Conservation (phyloP, 2,888 invertebrate genomes). For the Hoplodrina blanda region DNA sequence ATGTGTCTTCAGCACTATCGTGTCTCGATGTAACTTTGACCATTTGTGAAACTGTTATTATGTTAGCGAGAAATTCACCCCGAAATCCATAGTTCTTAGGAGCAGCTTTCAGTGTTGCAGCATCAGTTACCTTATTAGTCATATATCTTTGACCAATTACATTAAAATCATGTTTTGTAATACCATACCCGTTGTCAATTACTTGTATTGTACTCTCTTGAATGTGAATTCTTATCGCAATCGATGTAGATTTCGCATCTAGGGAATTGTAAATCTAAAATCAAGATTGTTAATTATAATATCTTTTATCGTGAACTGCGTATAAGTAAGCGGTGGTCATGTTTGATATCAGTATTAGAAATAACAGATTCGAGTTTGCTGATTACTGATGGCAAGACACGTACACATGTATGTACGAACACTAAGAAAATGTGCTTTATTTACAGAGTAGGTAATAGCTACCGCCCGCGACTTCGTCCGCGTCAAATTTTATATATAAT, state of each 20-base stretch:
- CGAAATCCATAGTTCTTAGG: constrained; percentile 92
- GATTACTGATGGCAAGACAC: not conserved
- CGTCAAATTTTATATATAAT: too few relatives aligned
- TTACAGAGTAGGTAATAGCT: too few relatives aligned
- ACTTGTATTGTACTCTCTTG: constrained; percentile 92
- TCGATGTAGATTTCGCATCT: constrained; percentile 92
- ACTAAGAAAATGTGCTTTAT: too few relatives aligned
- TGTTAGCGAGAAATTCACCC: constrained; percentile 93
- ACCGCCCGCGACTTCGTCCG: too few relatives aligned
- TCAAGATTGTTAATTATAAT: constrained; percentile 23
- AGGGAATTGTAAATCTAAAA: constrained; percentile 92
- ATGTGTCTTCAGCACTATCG: constrained; percentile 86
- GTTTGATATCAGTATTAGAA: constrained; percentile 26
- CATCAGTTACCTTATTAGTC: constrained; percentile 92
- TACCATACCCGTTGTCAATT: constrained; percentile 94
- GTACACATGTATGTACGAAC: too few relatives aligned
- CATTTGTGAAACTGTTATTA: constrained; percentile 89
- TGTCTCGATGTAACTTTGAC: constrained; percentile 91
- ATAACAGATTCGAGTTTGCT: not conserved
- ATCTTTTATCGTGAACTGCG: constrained; percentile 21
- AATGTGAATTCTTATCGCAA: constrained; percentile 93
- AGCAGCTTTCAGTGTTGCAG: constrained; percentile 87
- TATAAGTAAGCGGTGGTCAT: constrained; percentile 21
- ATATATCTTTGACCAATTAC: constrained; percentile 91
- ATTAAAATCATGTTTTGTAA: constrained; percentile 89